A percentile compares a stretch with the other conserved stretches of the same genome.
Conservation (phyloP, 2,888 invertebrate genomes). For the Xestoiulus laeticollis region DNA sequence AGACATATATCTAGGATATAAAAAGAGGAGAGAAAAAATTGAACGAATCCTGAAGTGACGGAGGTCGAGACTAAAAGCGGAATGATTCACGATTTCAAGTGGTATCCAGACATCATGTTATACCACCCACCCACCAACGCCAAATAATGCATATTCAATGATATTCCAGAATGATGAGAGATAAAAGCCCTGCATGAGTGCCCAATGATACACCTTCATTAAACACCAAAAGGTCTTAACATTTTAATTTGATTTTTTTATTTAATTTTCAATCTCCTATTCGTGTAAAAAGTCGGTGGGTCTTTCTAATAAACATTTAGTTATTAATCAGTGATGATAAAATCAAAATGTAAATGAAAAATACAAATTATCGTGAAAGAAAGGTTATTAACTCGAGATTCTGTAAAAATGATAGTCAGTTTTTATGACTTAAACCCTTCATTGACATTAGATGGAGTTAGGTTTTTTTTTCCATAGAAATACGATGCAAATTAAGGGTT, state of each 20-base stretch:
- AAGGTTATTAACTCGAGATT: no score
- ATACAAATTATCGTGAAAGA: no score
- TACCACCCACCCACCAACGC: background rate
- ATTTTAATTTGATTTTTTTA: background rate
- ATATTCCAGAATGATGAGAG: background rate
- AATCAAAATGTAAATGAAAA: no score
- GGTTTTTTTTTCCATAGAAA: background rate
- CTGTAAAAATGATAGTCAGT: no score
- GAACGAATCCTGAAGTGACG: constrained; percentile 10
- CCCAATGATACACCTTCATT: no score
- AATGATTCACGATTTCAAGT: background rate
- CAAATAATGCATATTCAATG: background rate
- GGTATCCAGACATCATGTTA: background rate
- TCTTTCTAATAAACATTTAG: no score
- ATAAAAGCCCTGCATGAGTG: background rate
- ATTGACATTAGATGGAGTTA: background rate
- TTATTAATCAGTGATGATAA: no score
- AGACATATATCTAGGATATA: background rate
- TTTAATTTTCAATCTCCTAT: no score
- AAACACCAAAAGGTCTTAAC: background rate
- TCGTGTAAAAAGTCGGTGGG: no score
- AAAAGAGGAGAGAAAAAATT: background rate
- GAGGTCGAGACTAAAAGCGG: constrained; percentile 11
- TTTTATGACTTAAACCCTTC: no score
- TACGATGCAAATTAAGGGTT: constrained; percentile 5